These are phyloP conservation scores for Salminus brasiliensis DNA, from an alignment of 2,113 vertebrate genomes.

Conservation along the genomic window DNA sequence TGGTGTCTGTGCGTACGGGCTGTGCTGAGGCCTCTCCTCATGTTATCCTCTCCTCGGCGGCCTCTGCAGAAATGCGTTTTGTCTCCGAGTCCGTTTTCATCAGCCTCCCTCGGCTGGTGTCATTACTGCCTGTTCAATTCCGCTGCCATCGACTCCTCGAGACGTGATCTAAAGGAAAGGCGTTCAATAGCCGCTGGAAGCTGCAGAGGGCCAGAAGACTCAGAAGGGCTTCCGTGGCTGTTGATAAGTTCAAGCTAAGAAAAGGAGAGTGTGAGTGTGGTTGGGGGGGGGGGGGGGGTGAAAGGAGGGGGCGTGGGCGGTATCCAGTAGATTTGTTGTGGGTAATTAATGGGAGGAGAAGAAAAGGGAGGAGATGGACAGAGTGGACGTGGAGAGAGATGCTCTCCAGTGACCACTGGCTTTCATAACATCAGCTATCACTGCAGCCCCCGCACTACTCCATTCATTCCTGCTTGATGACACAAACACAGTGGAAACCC, in stretches of 20 bases:
- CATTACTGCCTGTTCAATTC: not conserved
- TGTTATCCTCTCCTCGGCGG: not conserved
- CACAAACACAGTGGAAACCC: no score
- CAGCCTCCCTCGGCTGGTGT: not conserved
- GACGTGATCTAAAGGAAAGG: not conserved
- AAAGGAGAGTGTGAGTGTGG: not conserved
- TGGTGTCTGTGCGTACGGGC: no score
- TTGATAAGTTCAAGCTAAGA: not conserved
- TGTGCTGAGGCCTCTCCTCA: not conserved
- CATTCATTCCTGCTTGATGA: no score
- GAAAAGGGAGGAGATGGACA: not conserved
- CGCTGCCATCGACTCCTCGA: not conserved
- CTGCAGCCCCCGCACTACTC: no score
- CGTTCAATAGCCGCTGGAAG: not conserved
- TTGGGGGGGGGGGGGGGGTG: no score
- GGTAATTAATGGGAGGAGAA: constrained; percentile 5
- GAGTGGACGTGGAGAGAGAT: not conserved
- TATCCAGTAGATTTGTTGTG: not conserved
- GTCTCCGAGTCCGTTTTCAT: not conserved
- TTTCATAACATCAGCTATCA: no score
- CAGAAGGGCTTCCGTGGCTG: not conserved
- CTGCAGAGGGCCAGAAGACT: not conserved
- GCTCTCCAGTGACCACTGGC: not conserved
- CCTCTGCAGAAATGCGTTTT: not conserved
- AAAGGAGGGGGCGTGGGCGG: not conserved